A percentile compares a stretch with the other conserved stretches of the same genome.
Evolutionary conservation across 1,140 invertebrate species (phyloP).

Genomic region (Campodea augens): DNA sequence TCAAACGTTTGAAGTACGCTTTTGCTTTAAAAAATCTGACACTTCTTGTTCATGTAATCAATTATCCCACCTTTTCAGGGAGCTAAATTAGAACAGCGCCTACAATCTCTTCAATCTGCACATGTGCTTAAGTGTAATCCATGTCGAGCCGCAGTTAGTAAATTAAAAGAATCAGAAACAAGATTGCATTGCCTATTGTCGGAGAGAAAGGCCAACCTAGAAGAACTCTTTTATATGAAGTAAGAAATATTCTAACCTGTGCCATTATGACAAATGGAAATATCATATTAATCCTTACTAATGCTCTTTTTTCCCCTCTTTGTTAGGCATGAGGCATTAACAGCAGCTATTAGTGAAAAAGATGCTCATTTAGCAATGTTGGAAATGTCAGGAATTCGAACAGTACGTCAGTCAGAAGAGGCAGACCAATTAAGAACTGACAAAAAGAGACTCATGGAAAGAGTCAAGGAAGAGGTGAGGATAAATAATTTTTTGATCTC

Average conservation of each 20-base stretch:
- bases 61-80: slow-evolving; percentile 32
- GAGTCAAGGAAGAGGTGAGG: slow-evolving; percentile 44
- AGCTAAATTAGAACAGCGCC: slow-evolving; percentile 42
- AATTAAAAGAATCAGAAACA: slow-evolving; percentile 34
- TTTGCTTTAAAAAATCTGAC: neutral
- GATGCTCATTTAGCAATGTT: slow-evolving; percentile 64
- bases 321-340: slow-evolving; percentile 58
- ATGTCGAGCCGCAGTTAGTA: slow-evolving; percentile 37
- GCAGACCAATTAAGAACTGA: slow-evolving; percentile 40
- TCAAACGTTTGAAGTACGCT: slow-evolving; percentile 5
- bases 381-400: slow-evolving; percentile 53
- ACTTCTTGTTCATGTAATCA: slow-evolving; percentile 6
- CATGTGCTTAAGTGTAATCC: slow-evolving; percentile 41
- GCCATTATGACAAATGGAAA: no score
- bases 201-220: slow-evolving; percentile 44
- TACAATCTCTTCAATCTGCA: slow-evolving; percentile 43
- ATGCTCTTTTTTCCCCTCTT: no score
- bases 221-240: slow-evolving; percentile 61
- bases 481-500: no score
- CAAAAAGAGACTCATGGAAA: slow-evolving; percentile 37
- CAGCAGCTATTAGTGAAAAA: slow-evolving; percentile 64
- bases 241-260: slow-evolving; percentile 26
- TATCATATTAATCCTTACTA: no score
- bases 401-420: slow-evolving; percentile 36
- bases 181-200: slow-evolving; percentile 31